Evolutionary conservation across 2,888 invertebrate genomes (phyloP).

Genomic region (Ceratothoa steindachneri): DNA sequence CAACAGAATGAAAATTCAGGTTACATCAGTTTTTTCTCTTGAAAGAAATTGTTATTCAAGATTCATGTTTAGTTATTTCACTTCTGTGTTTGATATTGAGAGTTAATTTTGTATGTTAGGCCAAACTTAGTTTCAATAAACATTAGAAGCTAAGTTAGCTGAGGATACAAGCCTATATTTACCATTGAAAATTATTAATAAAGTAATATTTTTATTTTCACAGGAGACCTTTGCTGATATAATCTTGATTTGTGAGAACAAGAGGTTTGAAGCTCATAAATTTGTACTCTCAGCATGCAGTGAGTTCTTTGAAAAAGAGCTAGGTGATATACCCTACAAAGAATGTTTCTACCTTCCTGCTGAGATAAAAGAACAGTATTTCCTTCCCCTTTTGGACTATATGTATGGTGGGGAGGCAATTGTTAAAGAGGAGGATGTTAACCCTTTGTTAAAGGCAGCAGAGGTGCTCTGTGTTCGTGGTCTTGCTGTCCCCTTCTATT

Average conservation of each 20-base stretch:
- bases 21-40: too few relatives aligned
- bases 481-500: constrained; percentile 31
- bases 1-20: too few relatives aligned
- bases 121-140: too few relatives aligned
- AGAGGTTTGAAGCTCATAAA: constrained; percentile 31
- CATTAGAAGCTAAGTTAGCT: too few relatives aligned
- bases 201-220: too few relatives aligned
- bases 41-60: too few relatives aligned
- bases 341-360: constrained; percentile 23
- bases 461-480: constrained; percentile 33
- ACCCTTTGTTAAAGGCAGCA: constrained; percentile 24
- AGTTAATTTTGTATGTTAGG: too few relatives aligned
- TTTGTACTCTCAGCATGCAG: constrained; percentile 35
- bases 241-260: constrained; percentile 26
- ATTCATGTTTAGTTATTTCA: too few relatives aligned
- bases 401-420: constrained; percentile 32
- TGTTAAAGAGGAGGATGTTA: constrained; percentile 25
- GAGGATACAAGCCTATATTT: too few relatives aligned
- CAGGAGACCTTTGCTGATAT: constrained; percentile 37
- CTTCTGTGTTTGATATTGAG: too few relatives aligned
- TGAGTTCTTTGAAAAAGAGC: constrained; percentile 26
- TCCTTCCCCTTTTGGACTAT: constrained; percentile 30
- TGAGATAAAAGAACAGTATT: constrained; percentile 22
- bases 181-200: too few relatives aligned
- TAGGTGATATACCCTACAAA: constrained; percentile 23